phyloP scores from a whole-genome alignment of 2,113 vertebrate species.

The Eleginops maclovinus region DNA sequence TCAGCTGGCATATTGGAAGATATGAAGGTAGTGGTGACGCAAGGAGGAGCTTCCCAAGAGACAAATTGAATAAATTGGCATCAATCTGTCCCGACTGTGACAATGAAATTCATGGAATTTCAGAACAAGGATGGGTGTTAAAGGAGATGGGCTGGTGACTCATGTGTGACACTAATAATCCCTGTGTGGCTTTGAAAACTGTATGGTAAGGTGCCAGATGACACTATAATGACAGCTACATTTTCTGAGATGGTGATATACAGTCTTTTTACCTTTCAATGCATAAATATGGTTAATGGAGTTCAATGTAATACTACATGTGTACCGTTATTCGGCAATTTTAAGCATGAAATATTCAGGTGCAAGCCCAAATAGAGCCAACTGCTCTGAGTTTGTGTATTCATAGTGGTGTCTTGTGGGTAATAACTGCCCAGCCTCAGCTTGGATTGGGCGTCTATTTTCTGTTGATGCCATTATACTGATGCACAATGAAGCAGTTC shows the following conservation, averaged over 20 bases:
- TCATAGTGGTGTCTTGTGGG: not conserved
- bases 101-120: constrained; percentile 67
- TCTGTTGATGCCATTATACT: constrained; percentile 6
- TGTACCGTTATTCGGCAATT: constrained; percentile 26
- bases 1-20: constrained; percentile 37
- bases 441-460: constrained; percentile 16
- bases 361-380: not conserved
- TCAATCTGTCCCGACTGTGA: constrained; percentile 61
- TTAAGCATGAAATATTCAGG: constrained; percentile 26
- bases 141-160: constrained; percentile 44
- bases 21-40: not conserved
- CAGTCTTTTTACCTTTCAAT: constrained; percentile 28
- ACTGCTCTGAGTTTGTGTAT: constrained; percentile 11
- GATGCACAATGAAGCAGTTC: not conserved
- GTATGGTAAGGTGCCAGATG: constrained; percentile 18
- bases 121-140: constrained; percentile 43
- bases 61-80: constrained; percentile 44
- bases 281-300: constrained; percentile 31
- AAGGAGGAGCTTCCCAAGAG: constrained; percentile 27
- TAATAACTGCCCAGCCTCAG: constrained; percentile 23
- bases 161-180: constrained; percentile 56
- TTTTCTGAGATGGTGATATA: constrained; percentile 49
- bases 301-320: constrained; percentile 18
- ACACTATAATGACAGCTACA: constrained; percentile 50
- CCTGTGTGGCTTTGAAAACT: constrained; percentile 41